Percentiles rank a stretch among this genome's conserved stretches.
Evolutionary conservation across 2,888 invertebrate species (phyloP).

Genomic region (Nephrocerus scutellatus): DNA sequence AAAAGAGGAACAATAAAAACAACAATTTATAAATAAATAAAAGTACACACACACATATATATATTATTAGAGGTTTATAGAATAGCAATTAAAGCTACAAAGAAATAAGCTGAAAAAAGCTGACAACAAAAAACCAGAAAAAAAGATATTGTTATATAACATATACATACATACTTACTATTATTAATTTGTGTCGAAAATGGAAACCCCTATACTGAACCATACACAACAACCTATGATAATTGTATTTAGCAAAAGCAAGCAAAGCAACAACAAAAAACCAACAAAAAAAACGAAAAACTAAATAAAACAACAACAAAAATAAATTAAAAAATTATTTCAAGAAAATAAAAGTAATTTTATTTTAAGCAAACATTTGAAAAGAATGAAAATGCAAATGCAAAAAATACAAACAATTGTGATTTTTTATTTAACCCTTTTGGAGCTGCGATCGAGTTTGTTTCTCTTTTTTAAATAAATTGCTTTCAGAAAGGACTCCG

Average conservation of each 20-base stretch:
- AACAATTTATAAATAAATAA: constrained; percentile 20
- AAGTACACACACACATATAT: constrained; percentile 25
- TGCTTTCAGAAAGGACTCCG: too few species aligned
- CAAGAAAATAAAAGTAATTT: constrained; percentile 20
- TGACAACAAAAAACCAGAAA: constrained; percentile 43
- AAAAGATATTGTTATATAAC: constrained; percentile 42
- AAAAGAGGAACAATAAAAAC: constrained; percentile 15
- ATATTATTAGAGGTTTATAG: constrained; percentile 23
- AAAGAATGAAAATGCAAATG: constrained; percentile 32
- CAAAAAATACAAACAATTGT: constrained; percentile 21
- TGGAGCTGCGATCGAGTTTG: too few species aligned
- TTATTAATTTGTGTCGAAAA: too few species aligned
- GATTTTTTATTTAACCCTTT: constrained; percentile 22
- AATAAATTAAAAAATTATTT: too few species aligned
- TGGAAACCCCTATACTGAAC: too few species aligned
- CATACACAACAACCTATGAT: constrained; percentile 25
- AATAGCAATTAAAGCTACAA: constrained; percentile 31
- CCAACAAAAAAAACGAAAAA: constrained; percentile 15
- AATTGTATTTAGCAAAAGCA: constrained; percentile 24
- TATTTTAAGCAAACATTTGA: constrained; percentile 36
- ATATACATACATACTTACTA: too few species aligned
- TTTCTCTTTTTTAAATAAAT: too few species aligned
- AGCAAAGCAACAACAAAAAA: constrained; percentile 32
- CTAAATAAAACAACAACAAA: constrained; percentile 25
- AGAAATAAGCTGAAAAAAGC: constrained; percentile 39